Conservation (phyloP, 2,888 invertebrate genomes). For the Conops quadrifasciatus region DNA sequence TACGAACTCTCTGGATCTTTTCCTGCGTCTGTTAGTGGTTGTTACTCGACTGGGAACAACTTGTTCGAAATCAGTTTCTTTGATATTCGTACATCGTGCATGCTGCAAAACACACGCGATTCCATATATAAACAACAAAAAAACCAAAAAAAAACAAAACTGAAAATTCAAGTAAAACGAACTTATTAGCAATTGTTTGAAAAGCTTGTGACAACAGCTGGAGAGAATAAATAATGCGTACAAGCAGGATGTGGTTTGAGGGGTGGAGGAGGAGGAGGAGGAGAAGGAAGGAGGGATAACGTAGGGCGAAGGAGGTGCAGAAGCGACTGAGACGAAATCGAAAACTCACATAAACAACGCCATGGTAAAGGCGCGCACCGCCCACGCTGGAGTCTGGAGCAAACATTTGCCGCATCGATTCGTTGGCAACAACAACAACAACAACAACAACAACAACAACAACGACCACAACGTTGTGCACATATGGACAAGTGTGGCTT, state of each 20-base stretch:
- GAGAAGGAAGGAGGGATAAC: neutral
- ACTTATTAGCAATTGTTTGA: conserved; percentile 31
- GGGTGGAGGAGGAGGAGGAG: neutral
- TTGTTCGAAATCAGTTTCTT: too few relatives aligned
- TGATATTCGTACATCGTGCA: too few relatives aligned
- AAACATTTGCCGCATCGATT: conserved; percentile 1
- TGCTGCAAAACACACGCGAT: too few relatives aligned
- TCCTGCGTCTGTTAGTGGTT: too few relatives aligned
- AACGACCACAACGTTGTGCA: neutral
- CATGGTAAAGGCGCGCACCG: neutral
- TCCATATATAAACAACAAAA: too few relatives aligned
- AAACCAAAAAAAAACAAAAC: conserved; percentile 1
- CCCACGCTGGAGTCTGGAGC: neutral
- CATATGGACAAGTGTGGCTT: conserved; percentile 15
- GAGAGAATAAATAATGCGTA: neutral
- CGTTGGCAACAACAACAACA: neutral
- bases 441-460: conserved; percentile 5
- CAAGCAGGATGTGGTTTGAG: too few relatives aligned
- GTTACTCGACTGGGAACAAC: too few relatives aligned
- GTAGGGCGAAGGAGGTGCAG: neutral
- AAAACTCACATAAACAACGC: too few relatives aligned
- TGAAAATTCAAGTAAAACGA: conserved; percentile 11
- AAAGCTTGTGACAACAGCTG: conserved; percentile 18
- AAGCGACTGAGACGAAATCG: too few relatives aligned
- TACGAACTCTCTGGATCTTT: too few relatives aligned